Evolutionary conservation across 2,797 vertebrate species (phyloP).

Genomic region (Pteronotus mesoamericanus): DNA sequence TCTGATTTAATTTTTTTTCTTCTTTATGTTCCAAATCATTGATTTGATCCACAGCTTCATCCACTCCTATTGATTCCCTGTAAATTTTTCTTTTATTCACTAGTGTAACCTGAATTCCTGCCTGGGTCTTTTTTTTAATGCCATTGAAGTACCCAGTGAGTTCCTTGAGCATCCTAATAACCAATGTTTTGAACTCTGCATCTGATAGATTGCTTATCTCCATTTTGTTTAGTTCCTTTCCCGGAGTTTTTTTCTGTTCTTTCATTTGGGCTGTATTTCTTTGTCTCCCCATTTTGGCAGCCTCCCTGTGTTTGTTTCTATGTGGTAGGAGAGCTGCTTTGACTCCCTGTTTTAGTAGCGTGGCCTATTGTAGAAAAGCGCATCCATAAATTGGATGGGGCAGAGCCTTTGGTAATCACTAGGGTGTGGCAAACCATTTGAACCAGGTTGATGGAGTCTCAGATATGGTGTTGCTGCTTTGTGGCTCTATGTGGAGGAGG

Average conservation of each 20-base stretch:
- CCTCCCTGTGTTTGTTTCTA: neutral
- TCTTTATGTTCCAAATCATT: no score
- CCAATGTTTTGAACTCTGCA: neutral
- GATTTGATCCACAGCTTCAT: no score
- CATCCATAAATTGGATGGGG: neutral
- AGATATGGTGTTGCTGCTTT: neutral
- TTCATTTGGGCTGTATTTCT: neutral
- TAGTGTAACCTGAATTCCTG: neutral
- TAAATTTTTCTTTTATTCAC: neutral
- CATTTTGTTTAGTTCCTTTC: neutral
- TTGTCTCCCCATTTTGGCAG: neutral
- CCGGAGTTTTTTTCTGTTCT: neutral
- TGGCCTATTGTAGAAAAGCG: neutral
- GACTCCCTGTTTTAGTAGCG: neutral
- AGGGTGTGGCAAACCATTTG: neutral
- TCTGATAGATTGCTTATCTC: neutral
- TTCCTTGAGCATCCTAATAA: neutral
- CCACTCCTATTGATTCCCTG: no score
- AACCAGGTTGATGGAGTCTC: neutral
- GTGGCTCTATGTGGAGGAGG: neutral
- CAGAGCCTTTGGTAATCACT: neutral
- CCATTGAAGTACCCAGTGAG: neutral
- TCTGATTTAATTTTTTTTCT: no score
- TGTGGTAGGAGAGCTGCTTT: neutral
- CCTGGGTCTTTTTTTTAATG: neutral